Conservation (phyloP, 2,888 invertebrate genomes). For the Habrosyne pyritoides region DNA sequence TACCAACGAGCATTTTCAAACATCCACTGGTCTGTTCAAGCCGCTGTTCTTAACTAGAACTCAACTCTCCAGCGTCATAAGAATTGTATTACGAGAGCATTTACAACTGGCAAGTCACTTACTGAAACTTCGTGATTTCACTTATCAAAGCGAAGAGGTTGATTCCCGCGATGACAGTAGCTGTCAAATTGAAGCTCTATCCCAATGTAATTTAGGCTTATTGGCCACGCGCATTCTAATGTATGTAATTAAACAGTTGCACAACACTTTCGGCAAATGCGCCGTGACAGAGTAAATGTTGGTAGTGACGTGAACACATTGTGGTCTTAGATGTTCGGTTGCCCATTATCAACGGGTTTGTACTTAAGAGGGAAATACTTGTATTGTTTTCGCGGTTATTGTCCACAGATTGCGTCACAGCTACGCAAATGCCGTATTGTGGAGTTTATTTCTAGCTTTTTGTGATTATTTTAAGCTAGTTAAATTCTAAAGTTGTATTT, state of each 20-base stretch:
- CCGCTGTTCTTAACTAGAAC: no score
- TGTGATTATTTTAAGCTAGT: not conserved
- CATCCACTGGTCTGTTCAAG: no score
- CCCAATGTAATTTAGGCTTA: no score
- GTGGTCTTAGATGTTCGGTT: not conserved
- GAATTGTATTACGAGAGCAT: no score
- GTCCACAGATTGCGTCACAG: slow-evolving; percentile 13
- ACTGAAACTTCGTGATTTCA: no score
- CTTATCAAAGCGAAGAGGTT: no score
- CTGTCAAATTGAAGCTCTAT: no score
- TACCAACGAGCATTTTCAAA: no score
- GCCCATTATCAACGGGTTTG: not conserved
- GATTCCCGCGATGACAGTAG: no score
- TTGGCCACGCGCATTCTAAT: no score
- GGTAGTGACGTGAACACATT: not conserved
- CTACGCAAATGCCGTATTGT: not conserved
- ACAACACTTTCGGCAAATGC: not conserved
- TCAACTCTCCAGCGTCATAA: no score
- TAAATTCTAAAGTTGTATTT: not conserved
- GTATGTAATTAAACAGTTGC: not conserved
- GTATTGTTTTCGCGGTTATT: slow-evolving; percentile 13
- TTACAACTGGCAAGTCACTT: no score
- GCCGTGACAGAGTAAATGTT: not conserved
- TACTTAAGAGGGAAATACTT: slow-evolving; percentile 9
- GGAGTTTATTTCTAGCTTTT: not conserved